Percentiles rank a stretch among this genome's conserved stretches.
Conservation (phyloP, 30 jellyfish, hydroid and myxozoan genomes). For the Turritopsis dohrnii region DNA sequence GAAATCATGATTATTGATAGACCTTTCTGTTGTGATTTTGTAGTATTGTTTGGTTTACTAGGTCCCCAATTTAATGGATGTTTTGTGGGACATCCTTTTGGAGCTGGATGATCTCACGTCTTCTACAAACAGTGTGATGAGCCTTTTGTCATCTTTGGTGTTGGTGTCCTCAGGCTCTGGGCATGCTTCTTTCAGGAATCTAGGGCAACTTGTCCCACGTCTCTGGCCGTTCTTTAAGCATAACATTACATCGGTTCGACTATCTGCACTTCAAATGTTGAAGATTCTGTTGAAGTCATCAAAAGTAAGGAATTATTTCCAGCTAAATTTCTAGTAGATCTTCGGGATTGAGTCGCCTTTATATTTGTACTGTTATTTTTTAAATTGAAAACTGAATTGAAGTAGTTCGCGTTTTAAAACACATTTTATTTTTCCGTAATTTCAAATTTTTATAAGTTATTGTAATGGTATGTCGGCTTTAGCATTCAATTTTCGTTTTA, state of each 20-base stretch:
- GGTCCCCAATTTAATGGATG: constrained; percentile 64
- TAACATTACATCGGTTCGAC: constrained; percentile 76
- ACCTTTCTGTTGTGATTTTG: no score
- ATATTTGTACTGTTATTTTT: no score
- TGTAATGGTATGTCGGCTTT: not conserved
- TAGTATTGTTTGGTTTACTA: not conserved
- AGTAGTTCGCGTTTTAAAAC: not conserved
- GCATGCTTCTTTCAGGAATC: constrained; percentile 13
- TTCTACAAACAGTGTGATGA: constrained; percentile 93
- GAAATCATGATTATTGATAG: no score
- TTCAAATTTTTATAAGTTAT: not conserved
- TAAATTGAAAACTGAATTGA: no score
- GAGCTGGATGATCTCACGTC: constrained; percentile 94
- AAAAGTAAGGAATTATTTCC: no score
- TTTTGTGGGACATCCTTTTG: constrained; percentile 75
- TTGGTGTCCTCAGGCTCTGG: constrained; percentile 18
- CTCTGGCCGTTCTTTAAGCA: constrained; percentile 90
- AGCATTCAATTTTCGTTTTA: not conserved
- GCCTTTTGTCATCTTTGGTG: constrained; percentile 64
- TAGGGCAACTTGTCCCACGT: constrained; percentile 72
- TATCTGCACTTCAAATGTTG: constrained; percentile 58
- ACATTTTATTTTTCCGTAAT: not conserved
- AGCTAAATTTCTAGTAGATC: no score
- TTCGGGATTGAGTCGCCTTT: no score
- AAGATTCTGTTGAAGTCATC: constrained; percentile 37